Evolutionary conservation across 2,797 vertebrate species (phyloP).

Genomic region (Mionectes olivaceus): DNA sequence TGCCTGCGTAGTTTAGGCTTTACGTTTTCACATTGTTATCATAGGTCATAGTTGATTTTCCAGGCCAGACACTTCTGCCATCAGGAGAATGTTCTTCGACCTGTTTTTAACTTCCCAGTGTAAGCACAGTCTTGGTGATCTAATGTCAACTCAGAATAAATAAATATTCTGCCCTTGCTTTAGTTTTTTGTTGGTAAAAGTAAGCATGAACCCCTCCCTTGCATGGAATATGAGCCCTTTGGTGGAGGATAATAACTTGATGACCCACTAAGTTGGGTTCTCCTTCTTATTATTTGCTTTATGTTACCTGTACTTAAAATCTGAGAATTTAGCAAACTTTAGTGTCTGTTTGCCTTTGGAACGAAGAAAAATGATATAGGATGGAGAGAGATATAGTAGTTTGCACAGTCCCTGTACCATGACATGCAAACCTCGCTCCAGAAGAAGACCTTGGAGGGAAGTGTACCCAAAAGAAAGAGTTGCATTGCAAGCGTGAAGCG

Average conservation of each 20-base stretch:
- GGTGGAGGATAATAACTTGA: neutral
- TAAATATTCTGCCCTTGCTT: neutral
- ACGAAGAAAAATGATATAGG: neutral
- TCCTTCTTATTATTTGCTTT: neutral
- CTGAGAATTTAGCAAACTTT: neutral
- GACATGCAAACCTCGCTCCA: neutral
- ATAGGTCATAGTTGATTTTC: neutral
- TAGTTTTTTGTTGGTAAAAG: neutral
- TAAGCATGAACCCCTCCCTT: neutral
- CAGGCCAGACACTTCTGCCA: neutral
- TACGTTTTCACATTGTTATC: neutral
- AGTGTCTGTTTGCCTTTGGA: neutral
- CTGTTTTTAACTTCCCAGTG: neutral
- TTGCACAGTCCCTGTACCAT: neutral
- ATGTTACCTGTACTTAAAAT: neutral
- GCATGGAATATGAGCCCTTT: neutral
- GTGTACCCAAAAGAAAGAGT: rapidly evolving
- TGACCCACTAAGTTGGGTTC: neutral
- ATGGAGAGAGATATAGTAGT: neutral
- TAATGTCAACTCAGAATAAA: neutral
- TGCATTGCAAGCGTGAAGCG: neutral
- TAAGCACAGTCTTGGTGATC: neutral
- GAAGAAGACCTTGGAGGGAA: neutral
- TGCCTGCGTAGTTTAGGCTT: neutral
- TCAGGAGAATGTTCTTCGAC: neutral